phyloP scores from a whole-genome alignment of 2,888 invertebrate genomes.

The Strigamia maritima region DNA sequence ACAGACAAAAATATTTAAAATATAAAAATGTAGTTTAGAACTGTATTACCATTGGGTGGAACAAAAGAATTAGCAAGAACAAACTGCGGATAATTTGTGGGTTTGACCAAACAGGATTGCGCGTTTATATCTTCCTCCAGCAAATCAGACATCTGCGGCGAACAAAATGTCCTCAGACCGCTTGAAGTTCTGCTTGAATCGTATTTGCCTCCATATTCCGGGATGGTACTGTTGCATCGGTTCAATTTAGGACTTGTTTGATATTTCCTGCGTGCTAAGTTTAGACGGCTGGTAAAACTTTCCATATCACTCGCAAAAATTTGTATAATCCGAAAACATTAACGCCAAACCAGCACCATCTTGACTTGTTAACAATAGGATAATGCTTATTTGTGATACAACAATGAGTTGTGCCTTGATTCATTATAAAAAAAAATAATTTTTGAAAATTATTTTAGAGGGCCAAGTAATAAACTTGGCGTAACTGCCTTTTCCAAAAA shows the following conservation, averaged over 20 bases:
- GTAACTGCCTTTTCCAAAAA: no score
- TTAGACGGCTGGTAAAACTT: no score
- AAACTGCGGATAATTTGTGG: neutral
- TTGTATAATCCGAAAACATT: no score
- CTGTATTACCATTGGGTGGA: neutral
- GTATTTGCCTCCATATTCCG: neutral
- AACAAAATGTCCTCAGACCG: neutral
- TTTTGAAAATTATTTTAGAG: no score
- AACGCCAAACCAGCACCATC: no score
- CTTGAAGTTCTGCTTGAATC: neutral
- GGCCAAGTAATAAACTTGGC: no score
- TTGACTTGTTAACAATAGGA: no score
- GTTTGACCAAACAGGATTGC: neutral
- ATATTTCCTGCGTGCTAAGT: no score
- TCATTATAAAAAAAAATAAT: no score
- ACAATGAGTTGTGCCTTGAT: no score
- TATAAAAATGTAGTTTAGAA: neutral
- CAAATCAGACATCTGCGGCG: neutral
- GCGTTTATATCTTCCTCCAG: neutral
- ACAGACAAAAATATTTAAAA: neutral
- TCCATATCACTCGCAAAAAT: no score
- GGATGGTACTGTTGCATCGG: neutral
- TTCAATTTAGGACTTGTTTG: neutral
- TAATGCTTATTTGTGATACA: no score
- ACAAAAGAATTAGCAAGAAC: neutral